Evolutionary conservation across 53 echinoderm and acorn worm species (phyloP).

Genomic region (Zoroaster sp.): DNA sequence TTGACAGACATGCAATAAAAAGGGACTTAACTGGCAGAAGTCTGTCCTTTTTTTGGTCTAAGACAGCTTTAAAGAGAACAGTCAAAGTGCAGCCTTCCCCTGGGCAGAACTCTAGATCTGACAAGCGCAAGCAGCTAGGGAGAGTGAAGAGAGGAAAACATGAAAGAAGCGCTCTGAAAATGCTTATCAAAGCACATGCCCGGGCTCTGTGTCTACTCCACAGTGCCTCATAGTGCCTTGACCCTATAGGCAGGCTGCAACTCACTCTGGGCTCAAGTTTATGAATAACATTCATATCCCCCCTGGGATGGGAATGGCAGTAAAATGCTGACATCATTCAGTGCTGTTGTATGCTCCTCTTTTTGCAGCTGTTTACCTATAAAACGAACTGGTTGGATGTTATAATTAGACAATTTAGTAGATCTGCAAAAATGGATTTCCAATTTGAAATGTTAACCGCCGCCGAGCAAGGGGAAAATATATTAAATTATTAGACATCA

Average conservation of each 20-base stretch:
- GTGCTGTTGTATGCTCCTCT: neutral
- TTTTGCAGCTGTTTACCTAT: constrained; percentile 28
- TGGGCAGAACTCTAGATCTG: neutral
- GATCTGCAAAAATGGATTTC: neutral
- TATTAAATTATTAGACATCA: neutral
- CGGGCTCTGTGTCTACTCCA: neutral
- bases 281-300: constrained; percentile 2
- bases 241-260: neutral
- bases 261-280: neutral
- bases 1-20: neutral
- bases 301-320: constrained; percentile 33
- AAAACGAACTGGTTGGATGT: neutral
- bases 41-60: neutral
- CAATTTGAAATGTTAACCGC: neutral
- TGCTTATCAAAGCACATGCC: neutral
- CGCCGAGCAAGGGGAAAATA: neutral
- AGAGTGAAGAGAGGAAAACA: neutral
- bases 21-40: neutral
- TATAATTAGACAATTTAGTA: constrained; percentile 13
- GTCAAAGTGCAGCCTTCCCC: neutral
- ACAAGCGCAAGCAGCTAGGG: neutral
- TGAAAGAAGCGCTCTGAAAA: neutral
- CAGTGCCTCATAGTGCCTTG: constrained; percentile 15
- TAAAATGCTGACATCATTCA: neutral
- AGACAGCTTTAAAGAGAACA: neutral